Conservation (phyloP, 2,888 invertebrate species). For the Scaptomyza tumidula region DNA sequence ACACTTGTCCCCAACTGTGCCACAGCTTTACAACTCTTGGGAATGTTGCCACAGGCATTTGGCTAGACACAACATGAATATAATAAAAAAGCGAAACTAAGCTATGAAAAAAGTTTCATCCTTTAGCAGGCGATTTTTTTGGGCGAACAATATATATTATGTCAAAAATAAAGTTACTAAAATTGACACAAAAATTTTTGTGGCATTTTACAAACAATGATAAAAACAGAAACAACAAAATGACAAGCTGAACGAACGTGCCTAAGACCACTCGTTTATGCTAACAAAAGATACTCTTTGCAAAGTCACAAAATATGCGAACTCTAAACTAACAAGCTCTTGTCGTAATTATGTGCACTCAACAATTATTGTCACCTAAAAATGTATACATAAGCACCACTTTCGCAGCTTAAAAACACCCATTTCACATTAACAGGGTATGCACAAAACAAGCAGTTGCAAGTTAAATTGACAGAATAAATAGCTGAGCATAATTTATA, state of each 20-base stretch:
- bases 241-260: background rate
- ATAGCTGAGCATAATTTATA: constrained; percentile 57
- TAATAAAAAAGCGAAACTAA: constrained; percentile 23
- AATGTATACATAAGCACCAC: background rate
- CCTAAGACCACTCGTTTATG: background rate
- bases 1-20: constrained; percentile 18
- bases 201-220: constrained; percentile 27
- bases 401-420: background rate
- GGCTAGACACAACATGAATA: constrained; percentile 27
- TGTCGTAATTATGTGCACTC: background rate
- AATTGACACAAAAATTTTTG: constrained; percentile 46
- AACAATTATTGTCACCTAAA: background rate
- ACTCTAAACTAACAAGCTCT: background rate
- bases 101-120: constrained; percentile 52
- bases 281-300: constrained; percentile 1
- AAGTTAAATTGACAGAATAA: constrained; percentile 50
- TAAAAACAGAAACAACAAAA: constrained; percentile 4
- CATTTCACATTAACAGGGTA: constrained; percentile 9
- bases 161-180: constrained; percentile 43
- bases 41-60: constrained; percentile 37
- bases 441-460: constrained; percentile 12
- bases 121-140: constrained; percentile 33
- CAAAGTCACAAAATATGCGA: background rate
- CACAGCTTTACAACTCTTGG: background rate
- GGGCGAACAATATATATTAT: constrained; percentile 62